phyloP scores from a whole-genome alignment of 1,140 invertebrate genomes.

The Tetramorium simillimum region DNA sequence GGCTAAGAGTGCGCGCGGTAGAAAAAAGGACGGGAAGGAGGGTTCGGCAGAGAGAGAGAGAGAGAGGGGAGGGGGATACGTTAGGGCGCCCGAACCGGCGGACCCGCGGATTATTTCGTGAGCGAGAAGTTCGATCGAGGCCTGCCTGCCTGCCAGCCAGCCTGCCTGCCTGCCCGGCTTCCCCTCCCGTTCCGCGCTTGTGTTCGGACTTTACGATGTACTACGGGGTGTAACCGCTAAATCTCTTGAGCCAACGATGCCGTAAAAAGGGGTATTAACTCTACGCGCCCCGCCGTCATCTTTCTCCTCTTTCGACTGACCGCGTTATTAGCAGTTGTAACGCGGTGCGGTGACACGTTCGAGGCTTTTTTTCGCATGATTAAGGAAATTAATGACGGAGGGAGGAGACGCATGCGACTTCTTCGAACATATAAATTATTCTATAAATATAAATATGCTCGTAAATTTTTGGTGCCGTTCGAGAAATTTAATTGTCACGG shows the following conservation, averaged over 20 bases:
- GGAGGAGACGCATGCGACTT: no score
- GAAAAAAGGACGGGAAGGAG: neutral
- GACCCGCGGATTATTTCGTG: slow-evolving; percentile 58
- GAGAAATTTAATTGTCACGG: neutral
- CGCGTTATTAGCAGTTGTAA: slow-evolving; percentile 29
- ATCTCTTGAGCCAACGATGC: slow-evolving; percentile 53
- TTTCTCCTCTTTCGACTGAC: neutral
- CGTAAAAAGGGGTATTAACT: slow-evolving; percentile 58
- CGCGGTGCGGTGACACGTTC: neutral
- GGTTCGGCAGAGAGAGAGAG: neutral
- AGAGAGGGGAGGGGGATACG: neutral
- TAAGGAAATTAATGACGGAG: neutral
- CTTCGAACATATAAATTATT: neutral
- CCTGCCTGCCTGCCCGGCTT: neutral
- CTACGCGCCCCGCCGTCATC: slow-evolving; percentile 24
- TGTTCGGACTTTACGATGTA: slow-evolving; percentile 47
- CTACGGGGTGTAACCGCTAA: slow-evolving; percentile 58
- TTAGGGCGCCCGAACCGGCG: slow-evolving; percentile 31
- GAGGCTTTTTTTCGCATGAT: neutral
- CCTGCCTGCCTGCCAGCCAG: neutral
- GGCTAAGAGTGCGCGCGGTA: slow-evolving; percentile 33
- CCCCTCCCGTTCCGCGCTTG: neutral
- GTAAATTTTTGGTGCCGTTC: no score
- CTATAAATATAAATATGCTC: neutral
- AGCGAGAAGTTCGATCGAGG: slow-evolving; percentile 55